Conservation (phyloP, 2,888 invertebrate species). For the Rhagonycha fulva region DNA sequence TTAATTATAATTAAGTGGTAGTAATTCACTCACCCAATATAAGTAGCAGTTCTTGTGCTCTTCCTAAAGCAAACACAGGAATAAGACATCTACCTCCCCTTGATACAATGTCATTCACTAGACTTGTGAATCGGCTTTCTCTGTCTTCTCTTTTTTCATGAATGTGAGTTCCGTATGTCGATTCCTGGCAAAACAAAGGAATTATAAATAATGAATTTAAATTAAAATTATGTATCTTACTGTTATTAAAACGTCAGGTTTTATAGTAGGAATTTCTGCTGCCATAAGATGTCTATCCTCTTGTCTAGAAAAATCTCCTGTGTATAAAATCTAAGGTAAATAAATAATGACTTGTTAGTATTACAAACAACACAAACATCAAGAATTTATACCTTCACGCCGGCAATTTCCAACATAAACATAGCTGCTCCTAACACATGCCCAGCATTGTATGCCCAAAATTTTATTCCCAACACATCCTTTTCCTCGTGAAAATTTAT, state of each 20-base stretch:
- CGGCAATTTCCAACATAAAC: constrained; percentile 99
- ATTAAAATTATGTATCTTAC: constrained; percentile 55
- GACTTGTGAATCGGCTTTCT: constrained; percentile 88
- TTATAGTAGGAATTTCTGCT: constrained; percentile 95
- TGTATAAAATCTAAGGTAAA: constrained; percentile 75
- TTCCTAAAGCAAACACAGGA: constrained; percentile 96
- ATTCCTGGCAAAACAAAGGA: constrained; percentile 67
- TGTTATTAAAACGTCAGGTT: constrained; percentile 96
- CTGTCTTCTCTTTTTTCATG: constrained; percentile 98
- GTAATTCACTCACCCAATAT: constrained; percentile 67
- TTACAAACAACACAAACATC: not conserved
- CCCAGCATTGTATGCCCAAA: constrained; percentile 99
- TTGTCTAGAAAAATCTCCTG: constrained; percentile 98
- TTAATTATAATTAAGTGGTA: too few relatives aligned
- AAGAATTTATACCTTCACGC: constrained; percentile 72
- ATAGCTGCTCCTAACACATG: constrained; percentile 99
- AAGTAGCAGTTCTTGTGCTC: constrained; percentile 93
- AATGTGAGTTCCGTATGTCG: constrained; percentile 98
- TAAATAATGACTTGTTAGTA: not conserved
- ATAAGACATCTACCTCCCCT: constrained; percentile 98
- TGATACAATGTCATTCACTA: constrained; percentile 94
- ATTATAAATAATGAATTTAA: not conserved
- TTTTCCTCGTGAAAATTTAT: constrained; percentile 98
- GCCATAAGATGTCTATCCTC: constrained; percentile 99
- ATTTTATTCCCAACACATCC: constrained; percentile 93